phyloP scores from a whole-genome alignment of 37 sponge, comb jelly and placozoan genomes.

The Petrosia ficiformis region DNA sequence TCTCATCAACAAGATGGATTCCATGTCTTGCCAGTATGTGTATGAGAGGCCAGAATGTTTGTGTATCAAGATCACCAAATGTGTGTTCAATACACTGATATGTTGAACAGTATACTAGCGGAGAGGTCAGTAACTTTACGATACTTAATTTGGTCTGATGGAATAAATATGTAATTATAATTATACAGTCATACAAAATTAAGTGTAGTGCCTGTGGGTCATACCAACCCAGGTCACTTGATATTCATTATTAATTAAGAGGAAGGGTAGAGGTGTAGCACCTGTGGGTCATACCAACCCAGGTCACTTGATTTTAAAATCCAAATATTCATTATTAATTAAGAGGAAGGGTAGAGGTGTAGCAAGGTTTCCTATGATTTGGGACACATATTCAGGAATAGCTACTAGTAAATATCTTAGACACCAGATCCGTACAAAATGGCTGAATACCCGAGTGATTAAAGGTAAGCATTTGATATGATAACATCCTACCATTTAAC shows the following conservation, averaged over 20 bases:
- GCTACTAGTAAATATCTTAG: no score
- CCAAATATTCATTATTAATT: background rate
- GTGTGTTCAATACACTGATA: background rate
- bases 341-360: background rate
- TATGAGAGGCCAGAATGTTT: conserved; percentile 31
- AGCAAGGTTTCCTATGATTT: no score
- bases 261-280: background rate
- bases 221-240: background rate
- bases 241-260: background rate
- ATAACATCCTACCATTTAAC: no score
- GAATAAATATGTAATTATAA: background rate
- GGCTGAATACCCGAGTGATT: no score
- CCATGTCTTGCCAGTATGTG: conserved; percentile 54
- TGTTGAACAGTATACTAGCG: background rate
- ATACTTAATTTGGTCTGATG: background rate
- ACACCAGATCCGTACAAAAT: no score
- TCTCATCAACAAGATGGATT: conserved; percentile 45
- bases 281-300: background rate
- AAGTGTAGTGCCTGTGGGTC: background rate
- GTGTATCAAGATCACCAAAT: background rate
- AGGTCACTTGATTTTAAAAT: background rate
- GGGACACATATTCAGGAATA: no score
- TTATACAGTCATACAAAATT: no score
- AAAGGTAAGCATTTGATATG: no score
- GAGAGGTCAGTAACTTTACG: background rate